These are phyloP conservation scores for Gastracanthus pulcherrimus DNA, from an alignment of 2,888 invertebrate genomes.

Conservation along the genomic window DNA sequence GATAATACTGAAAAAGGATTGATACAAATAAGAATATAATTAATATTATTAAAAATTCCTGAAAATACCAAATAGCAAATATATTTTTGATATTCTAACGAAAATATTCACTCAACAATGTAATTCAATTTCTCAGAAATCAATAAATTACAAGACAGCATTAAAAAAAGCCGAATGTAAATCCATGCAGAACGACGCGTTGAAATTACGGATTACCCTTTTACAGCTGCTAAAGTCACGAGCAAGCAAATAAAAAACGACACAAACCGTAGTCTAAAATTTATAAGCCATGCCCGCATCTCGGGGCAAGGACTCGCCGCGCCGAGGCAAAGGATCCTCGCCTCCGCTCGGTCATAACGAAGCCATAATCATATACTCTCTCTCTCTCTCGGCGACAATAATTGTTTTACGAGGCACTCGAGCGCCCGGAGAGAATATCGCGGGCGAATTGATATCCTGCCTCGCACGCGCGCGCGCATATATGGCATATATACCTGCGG, in stretches of 20 bases:
- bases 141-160: not conserved
- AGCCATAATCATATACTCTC: conserved; percentile 76
- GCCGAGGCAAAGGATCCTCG: conserved; percentile 42
- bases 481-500: not conserved
- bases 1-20: no score
- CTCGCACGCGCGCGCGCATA: not conserved
- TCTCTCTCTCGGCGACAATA: conserved; percentile 75
- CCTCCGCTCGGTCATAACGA: conserved; percentile 72
- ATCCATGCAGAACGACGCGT: conserved; percentile 19
- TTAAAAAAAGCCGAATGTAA: not conserved
- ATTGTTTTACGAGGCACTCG: conserved; percentile 74
- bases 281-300: conserved; percentile 40
- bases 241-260: conserved; percentile 19
- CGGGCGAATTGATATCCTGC: conserved; percentile 68
- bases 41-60: no score
- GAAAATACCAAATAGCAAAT: no score
- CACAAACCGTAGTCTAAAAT: conserved; percentile 19
- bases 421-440: conserved; percentile 13
- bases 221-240: not conserved
- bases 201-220: conserved; percentile 38
- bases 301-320: no score
- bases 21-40: no score
- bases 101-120: not conserved
- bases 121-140: not conserved
- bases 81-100: no score